phyloP scores from a whole-genome alignment of 2,113 vertebrate genomes.

The Malurus elegans region DNA sequence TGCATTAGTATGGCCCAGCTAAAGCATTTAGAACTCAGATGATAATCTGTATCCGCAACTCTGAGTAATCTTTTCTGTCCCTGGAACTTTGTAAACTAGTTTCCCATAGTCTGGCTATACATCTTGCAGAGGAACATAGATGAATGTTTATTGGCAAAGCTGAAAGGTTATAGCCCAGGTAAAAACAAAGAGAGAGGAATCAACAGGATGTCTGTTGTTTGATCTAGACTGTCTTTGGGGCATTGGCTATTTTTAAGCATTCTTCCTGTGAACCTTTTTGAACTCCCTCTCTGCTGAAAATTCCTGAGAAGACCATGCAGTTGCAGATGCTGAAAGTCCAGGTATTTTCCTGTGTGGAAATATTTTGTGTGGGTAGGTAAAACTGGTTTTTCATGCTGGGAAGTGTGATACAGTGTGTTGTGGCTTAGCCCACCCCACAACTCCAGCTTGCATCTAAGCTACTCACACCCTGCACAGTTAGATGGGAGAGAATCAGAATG shows the following conservation, averaged over 20 bases:
- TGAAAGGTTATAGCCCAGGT: constrained; percentile 48
- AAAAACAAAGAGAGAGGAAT: constrained; percentile 13
- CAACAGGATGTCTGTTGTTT: constrained; percentile 60
- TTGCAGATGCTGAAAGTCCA: not conserved
- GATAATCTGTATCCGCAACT: not conserved
- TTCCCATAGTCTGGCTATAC: not conserved
- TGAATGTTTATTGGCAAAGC: constrained; percentile 49
- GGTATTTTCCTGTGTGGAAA: not conserved
- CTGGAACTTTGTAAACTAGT: not conserved
- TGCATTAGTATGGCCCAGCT: not conserved
- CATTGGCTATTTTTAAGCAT: not conserved
- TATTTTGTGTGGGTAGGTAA: not conserved
- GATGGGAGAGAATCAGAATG: not conserved
- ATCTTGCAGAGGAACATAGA: not conserved
- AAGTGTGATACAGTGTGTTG: not conserved
- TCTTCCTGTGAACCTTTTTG: constrained; percentile 58
- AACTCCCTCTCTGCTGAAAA: constrained; percentile 27
- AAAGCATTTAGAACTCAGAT: not conserved
- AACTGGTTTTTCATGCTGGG: not conserved
- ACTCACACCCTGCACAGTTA: not conserved
- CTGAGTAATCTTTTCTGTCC: not conserved
- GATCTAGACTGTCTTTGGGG: constrained; percentile 5
- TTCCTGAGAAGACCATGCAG: not conserved
- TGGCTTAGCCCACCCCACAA: not conserved
- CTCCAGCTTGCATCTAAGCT: not conserved